These are phyloP conservation scores for Spialia ferax DNA, from an alignment of 2,888 invertebrate genomes.

Conservation along the genomic window DNA sequence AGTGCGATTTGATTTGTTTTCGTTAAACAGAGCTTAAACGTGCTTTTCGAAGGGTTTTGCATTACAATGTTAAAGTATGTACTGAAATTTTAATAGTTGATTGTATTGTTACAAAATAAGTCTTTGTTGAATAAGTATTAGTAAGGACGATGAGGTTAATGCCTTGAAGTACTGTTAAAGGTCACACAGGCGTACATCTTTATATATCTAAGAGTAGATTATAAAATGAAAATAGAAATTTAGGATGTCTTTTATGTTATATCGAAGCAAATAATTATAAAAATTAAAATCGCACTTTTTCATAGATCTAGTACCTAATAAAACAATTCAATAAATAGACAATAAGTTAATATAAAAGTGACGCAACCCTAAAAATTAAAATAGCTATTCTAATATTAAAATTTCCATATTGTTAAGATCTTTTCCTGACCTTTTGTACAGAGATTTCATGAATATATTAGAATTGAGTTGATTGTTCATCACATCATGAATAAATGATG, in stretches of 20 bases:
- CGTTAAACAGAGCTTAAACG: conserved; percentile 38
- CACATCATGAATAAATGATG: conserved; percentile 6
- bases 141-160: conserved; percentile 25
- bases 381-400: conserved; percentile 13
- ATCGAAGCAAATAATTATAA: not conserved
- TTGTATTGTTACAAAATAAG: conserved; percentile 36
- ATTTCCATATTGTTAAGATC: conserved; percentile 18
- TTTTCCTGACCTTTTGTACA: conserved; percentile 10
- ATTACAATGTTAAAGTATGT: conserved; percentile 30
- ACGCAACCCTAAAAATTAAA: not conserved
- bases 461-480: conserved; percentile 4
- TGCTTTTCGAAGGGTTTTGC: conserved; percentile 29
- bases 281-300: no score
- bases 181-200: not conserved
- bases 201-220: not conserved
- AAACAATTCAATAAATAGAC: not conserved
- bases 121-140: conserved; percentile 12
- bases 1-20: conserved; percentile 36
- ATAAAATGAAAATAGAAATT: no score
- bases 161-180: conserved; percentile 27
- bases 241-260: no score
- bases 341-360: not conserved
- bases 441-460: conserved; percentile 11
- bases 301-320: not conserved
- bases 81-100: conserved; percentile 28